A percentile compares a stretch with the other conserved stretches of the same genome.
phyloP scores from a whole-genome alignment of 2,797 vertebrate species.

The Petrocephalus sullivani region DNA sequence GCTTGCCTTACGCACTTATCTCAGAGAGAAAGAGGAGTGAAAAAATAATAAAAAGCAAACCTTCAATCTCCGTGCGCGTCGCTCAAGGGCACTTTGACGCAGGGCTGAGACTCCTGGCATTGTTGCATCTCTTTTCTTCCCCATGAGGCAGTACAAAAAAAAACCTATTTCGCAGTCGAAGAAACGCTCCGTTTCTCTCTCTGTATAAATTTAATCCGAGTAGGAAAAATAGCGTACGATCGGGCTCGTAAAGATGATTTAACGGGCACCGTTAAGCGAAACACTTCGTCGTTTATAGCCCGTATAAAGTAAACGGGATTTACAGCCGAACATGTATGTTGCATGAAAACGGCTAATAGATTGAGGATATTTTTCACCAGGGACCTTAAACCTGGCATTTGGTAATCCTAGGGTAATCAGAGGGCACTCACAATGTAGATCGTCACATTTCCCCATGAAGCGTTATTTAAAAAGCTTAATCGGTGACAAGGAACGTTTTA shows the following conservation, averaged over 20 bases:
- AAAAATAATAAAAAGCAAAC: not conserved
- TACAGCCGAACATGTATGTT: not conserved
- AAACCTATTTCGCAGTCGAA: not conserved
- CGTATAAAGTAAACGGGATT: not conserved
- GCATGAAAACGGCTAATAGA: not conserved
- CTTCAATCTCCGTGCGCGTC: slow-evolving; percentile 5
- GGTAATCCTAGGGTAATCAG: not conserved
- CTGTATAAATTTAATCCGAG: slow-evolving; percentile 1
- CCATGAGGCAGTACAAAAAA: not conserved
- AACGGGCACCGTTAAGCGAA: not conserved
- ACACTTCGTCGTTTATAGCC: not conserved
- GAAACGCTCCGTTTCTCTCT: slow-evolving; percentile 5
- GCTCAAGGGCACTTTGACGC: slow-evolving; percentile 16
- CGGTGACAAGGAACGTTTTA: not conserved
- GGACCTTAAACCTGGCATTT: not conserved
- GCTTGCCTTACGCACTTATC: not conserved
- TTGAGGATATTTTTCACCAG: not conserved
- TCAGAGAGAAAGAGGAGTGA: not conserved
- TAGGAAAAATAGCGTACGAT: not conserved
- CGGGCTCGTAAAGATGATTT: not conserved
- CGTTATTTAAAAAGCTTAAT: not conserved
- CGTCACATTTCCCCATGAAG: not conserved
- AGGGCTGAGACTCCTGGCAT: not conserved
- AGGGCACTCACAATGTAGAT: not conserved
- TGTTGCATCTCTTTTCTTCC: not conserved